These are phyloP conservation scores for Dasysyrphus albostriatus DNA, from an alignment of 2,888 invertebrate genomes.

Conservation along the genomic window DNA sequence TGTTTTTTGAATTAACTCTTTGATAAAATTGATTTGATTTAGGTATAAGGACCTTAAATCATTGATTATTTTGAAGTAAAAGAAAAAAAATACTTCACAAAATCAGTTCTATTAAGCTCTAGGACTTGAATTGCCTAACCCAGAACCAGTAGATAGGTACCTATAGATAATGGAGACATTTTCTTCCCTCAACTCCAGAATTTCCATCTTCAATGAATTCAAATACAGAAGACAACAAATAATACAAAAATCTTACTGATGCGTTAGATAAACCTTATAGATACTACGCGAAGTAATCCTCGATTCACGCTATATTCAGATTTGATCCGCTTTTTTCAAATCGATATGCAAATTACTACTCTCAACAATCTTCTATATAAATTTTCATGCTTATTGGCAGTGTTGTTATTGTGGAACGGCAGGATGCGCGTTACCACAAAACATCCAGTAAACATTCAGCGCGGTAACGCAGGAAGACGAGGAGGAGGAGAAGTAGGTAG, in stretches of 20 bases:
- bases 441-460: slow-evolving; percentile 2
- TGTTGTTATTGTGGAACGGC: slow-evolving; percentile 43
- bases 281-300: too few relatives aligned
- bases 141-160: not conserved
- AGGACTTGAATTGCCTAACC: slow-evolving; percentile 6
- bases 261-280: slow-evolving; percentile 11
- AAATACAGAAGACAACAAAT: slow-evolving; percentile 11
- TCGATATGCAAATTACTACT: slow-evolving; percentile 72
- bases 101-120: not conserved
- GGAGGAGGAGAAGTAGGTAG: too few relatives aligned
- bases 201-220: slow-evolving; percentile 1
- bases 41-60: not conserved
- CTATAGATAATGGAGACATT: not conserved
- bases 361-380: slow-evolving; percentile 39
- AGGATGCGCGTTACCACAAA: not conserved
- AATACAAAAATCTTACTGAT: slow-evolving; percentile 3
- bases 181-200: not conserved
- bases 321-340: slow-evolving; percentile 52
- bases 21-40: slow-evolving; percentile 20
- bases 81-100: not conserved
- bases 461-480: not conserved
- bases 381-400: slow-evolving; percentile 40
- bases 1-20: not conserved
- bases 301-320: slow-evolving; percentile 47
- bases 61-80: not conserved